These are phyloP conservation scores for Drosophila algonquin DNA, from an alignment of 2,888 invertebrate species.

Conservation along the genomic window DNA sequence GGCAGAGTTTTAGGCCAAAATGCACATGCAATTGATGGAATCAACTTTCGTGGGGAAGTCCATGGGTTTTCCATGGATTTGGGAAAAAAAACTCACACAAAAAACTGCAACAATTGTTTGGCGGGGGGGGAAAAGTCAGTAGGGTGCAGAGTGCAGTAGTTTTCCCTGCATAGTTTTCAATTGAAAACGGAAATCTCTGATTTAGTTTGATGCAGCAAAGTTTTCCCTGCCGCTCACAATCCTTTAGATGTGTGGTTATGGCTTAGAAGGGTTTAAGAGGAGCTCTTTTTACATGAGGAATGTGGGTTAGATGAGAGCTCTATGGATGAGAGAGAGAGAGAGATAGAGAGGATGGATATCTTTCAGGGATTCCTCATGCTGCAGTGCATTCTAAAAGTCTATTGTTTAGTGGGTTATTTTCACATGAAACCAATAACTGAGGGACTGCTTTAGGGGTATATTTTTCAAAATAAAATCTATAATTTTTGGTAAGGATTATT, in stretches of 20 bases:
- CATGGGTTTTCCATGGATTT: conserved; percentile 1
- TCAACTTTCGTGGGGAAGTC: conserved; percentile 4
- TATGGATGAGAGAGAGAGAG: not conserved
- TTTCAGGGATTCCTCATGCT: not conserved
- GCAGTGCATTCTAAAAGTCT: no score
- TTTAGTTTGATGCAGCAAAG: conserved; percentile 2
- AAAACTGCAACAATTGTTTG: conserved; percentile 29
- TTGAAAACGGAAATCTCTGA: conserved; percentile 31
- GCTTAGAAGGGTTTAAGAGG: conserved; percentile 15
- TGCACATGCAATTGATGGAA: conserved; percentile 26
- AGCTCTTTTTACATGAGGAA: not conserved
- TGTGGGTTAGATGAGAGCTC: not conserved
- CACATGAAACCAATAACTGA: no score
- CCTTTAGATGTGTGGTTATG: conserved; percentile 13
- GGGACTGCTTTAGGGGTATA: no score
- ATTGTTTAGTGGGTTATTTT: no score
- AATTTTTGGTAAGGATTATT: not conserved
- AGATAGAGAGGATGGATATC: not conserved
- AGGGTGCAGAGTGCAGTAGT: not conserved
- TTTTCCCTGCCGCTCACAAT: conserved; percentile 11
- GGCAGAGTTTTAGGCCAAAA: conserved; percentile 15
- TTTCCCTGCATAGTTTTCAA: conserved; percentile 31
- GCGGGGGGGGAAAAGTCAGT: not conserved
- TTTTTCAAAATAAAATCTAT: no score
- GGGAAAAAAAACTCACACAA: not conserved